Base-by-base conservation (phyloP, 2,797 vertebrate genomes). In the Sebastes miniatus region DNA sequence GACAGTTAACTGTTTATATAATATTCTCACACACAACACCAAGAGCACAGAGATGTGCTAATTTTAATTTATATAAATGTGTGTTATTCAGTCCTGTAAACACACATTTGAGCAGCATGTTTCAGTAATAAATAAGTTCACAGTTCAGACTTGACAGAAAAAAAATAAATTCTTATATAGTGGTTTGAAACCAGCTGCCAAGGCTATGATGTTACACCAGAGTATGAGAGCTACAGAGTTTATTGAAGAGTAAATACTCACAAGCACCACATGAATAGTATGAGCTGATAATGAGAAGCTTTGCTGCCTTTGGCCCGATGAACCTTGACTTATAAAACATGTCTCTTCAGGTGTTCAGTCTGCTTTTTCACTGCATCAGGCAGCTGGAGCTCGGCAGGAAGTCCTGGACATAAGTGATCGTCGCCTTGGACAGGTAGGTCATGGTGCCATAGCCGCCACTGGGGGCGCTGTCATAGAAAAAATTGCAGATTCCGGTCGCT, bases 381-480 rank as follows among this genome's bases (percentile, higher is more conserved):
- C 99, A 99, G 94, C 97, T 97, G 56, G 97, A 96, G 88, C 86
- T 97, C 3, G 99, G 98, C 86, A 99, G 95, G 90, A 97, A 96
- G 87, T 99, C 99, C 0, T 99, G 97, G 63, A 98, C 91, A 22
- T 98, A 97, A 31, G 95, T 95, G 77, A 97, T 90, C 1, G 95
- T 95, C 0, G 99, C 98, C 94, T 98, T 99, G 8, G 98, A 98
- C 71, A 99, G 93, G 88, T 99, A 99, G 0, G 98, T 99, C 98
- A 99, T 99, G 31, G 98, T 99, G 72, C 99, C 99, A 2, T 96
- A 99, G 91, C 97, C 96, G 73, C 99, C 99, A 0, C 98, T 99
- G 2, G 99, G 99, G 84, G 99, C 99, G 4, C 99, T 99, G 88
- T 99, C 99, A 0, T 98, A 99, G 91, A 99, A 99, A 34, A 96